phyloP scores from a whole-genome alignment of 2,113 vertebrate species.

The Origma solitaria region DNA sequence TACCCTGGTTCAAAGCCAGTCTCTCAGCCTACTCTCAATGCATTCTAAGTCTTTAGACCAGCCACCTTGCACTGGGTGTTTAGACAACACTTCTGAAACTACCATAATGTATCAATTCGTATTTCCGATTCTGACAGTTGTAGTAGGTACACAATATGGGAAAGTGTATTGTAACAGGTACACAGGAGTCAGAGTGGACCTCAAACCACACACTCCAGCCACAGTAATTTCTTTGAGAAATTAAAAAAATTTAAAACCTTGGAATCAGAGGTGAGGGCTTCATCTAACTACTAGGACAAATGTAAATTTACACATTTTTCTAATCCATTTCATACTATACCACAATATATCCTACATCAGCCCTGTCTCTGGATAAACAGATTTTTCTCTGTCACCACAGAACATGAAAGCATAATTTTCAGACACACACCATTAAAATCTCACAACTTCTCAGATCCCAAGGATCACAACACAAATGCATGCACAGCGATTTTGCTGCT shows the following conservation, averaged over 20 bases:
- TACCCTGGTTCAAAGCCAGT: neutral
- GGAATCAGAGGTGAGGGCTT: too few relatives aligned
- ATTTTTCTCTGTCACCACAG: neutral
- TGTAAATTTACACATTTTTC: neutral
- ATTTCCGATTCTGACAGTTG: neutral
- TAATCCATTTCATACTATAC: too few relatives aligned
- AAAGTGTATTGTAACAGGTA: neutral
- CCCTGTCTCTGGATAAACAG: neutral
- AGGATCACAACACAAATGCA: rapidly evolving
- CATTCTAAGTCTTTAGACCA: neutral
- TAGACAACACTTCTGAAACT: neutral
- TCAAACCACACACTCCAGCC: too few relatives aligned
- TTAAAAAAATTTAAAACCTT: neutral
- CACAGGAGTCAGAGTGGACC: too few relatives aligned
- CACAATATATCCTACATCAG: too few relatives aligned
- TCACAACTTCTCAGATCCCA: neutral
- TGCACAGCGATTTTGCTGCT: too few relatives aligned
- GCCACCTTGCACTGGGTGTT: too few relatives aligned
- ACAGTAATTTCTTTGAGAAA: neutral
- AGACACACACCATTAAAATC: neutral
- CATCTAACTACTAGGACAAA: neutral
- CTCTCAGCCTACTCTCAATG: neutral
- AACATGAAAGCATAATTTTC: neutral
- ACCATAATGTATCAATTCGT: neutral
- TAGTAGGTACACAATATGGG: too few relatives aligned